Evolutionary conservation across 2,113 vertebrate species (phyloP), one percentile per base, ranked within the genome.

Genomic region (Puffinus mauretanicus): DNA sequence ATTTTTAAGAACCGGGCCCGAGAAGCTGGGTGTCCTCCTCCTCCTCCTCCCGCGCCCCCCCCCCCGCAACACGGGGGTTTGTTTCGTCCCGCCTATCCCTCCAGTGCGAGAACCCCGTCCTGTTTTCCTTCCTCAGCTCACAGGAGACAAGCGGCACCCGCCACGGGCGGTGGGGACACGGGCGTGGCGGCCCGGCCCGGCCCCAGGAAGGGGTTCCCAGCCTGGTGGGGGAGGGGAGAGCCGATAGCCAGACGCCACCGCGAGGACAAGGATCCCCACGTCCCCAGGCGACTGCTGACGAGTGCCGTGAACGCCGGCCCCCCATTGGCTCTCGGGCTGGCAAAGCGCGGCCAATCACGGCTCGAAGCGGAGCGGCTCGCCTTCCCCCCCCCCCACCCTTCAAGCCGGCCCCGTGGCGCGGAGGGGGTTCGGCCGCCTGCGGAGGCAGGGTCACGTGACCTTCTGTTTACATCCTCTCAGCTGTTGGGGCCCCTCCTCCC

Each of bases 401-500:
- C 25, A 5, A 18, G 16, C 27, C 65, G 9, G 15, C 61, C 47
- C 55, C 10, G 57, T 30, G 42, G 44, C 11, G 51, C 78, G 82
- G 76, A 42, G 52, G 21, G 75, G 60, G 32, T 36, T 18, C 7
- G 51, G 75, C 69, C 55, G 49, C 71, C 52, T 9, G 55, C 34
- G 60, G 85, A 13, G 62, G 62, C 19, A 13, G 52, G 49, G 42
- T 89, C 96, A 97, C 93, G 95, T 96, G 96, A 83, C 79, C 58
- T 21, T 91, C 12, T 98, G 97, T 98, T 98, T 98, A 98, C 97
- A 98, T 98, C 95, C 96, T 96, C 97, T 97, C 97, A 96, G 97
- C 96, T 97, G 97, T 92, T 78, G 49, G 29, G 52, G 71, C 87
- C 40, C 95, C 81, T 27, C 88, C 93, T 77, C 65, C 75, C 6